These are phyloP conservation scores for Elanus axillaris DNA, from an alignment of 2,113 vertebrate species.

Conservation along the genomic window DNA sequence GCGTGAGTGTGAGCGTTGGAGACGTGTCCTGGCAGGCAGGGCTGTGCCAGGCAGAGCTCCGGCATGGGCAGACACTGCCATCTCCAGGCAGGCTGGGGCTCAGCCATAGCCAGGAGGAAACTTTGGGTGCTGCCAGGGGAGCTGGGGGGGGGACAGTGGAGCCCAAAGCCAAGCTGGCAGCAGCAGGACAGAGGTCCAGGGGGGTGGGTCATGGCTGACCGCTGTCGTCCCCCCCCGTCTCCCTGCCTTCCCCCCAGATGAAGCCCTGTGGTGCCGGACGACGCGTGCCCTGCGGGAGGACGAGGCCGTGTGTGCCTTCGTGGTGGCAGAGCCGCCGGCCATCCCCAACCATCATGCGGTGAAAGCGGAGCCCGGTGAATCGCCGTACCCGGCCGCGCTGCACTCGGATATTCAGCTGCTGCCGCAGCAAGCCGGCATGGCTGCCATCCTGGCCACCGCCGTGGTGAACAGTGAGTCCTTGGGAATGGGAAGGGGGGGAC, in stretches of 20 bases:
- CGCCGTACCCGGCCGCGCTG: conserved; percentile 59
- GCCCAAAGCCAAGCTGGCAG: not conserved
- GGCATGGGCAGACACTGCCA: not conserved
- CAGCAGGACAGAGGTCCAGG: too few species aligned
- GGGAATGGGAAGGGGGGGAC: rapidly evolving
- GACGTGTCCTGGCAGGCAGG: not conserved
- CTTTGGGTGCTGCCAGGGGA: not conserved
- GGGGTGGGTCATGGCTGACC: not conserved
- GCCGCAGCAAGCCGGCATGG: conserved; percentile 97
- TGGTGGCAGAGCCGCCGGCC: conserved; percentile 63
- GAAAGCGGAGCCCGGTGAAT: conserved; percentile 72
- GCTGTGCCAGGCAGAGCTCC: not conserved
- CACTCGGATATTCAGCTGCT: conserved; percentile 91
- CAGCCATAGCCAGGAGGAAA: not conserved
- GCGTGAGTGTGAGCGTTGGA: not conserved
- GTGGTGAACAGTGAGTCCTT: conserved; percentile 90
- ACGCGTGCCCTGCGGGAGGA: conserved; percentile 71
- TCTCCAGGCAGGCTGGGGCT: not conserved
- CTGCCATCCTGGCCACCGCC: conserved; percentile 91
- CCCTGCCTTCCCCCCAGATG: conserved; percentile 64
- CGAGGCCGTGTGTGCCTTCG: conserved; percentile 62
- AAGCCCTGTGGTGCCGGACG: conserved; percentile 86
- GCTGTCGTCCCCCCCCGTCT: rapidly evolving
- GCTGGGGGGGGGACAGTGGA: too few species aligned
- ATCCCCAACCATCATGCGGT: conserved; percentile 53